Conservation (phyloP, 2,797 vertebrate genomes). For the Eremophila alpestris region DNA sequence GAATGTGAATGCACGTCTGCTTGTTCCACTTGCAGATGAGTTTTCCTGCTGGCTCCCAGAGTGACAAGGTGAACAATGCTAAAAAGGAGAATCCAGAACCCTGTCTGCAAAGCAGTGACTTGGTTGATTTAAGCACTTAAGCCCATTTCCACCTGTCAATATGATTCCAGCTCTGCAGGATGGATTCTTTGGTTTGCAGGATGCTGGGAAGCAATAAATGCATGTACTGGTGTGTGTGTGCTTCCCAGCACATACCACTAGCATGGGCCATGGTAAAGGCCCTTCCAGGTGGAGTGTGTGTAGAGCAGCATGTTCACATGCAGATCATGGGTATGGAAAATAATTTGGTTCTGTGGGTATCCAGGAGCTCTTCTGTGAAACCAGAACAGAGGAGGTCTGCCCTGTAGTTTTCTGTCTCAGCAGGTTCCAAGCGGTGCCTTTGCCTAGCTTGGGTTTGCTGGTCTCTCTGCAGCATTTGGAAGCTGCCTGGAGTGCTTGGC, state of each 20-base stretch:
- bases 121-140: background rate
- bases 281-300: background rate
- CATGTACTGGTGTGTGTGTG: fast-evolving
- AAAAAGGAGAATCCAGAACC: background rate
- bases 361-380: background rate
- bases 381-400: background rate
- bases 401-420: background rate
- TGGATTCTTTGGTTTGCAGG: background rate
- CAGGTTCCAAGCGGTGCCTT: background rate
- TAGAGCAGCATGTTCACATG: background rate
- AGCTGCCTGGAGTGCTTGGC: background rate
- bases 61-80: fast-evolving
- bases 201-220: fast-evolving
- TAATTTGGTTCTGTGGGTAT: background rate
- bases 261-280: background rate
- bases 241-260: background rate
- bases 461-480: background rate
- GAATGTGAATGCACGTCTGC: fast-evolving
- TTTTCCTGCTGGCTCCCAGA: background rate
- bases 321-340: background rate
- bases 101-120: background rate
- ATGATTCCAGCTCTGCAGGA: background rate
- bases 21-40: background rate
- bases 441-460: background rate
- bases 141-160: background rate